Conservation (phyloP, 1,140 invertebrate species). For the Mercenaria mercenaria region DNA sequence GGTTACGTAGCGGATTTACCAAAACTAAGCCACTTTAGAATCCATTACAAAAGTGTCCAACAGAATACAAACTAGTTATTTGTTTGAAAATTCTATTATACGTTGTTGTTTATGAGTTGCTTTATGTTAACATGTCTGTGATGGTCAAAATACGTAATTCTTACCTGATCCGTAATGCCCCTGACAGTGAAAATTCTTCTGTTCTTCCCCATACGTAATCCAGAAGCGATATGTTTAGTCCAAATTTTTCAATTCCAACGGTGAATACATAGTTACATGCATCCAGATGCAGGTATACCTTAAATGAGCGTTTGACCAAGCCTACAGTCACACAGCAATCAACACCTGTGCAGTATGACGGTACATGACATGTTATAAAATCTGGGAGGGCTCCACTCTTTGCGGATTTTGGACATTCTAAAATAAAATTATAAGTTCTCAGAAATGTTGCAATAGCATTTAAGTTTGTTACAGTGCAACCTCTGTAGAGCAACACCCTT, state of each 20-base stretch:
- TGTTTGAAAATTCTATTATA: no score
- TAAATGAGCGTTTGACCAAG: constrained; percentile 51
- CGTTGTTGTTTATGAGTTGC: no score
- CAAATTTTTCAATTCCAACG: constrained; percentile 63
- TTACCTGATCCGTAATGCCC: constrained; percentile 30
- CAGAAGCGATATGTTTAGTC: constrained; percentile 54
- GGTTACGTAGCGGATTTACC: no score
- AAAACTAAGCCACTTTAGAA: no score
- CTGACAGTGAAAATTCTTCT: constrained; percentile 13
- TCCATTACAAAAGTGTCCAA: no score
- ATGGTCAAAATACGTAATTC: no score
- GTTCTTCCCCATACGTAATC: constrained; percentile 60
- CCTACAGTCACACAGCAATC: constrained; percentile 58
- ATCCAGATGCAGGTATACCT: constrained; percentile 49
- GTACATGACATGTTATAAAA: constrained; percentile 50
- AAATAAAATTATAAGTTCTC: no score
- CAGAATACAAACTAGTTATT: no score
- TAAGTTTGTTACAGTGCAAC: no score
- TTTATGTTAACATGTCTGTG: no score
- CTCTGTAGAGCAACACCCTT: no score
- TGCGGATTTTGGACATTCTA: constrained; percentile 32
- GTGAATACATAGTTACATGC: constrained; percentile 52
- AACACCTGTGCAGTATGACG: constrained; percentile 65
- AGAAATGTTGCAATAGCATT: no score
- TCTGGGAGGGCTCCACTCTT: constrained; percentile 15